Conservation (phyloP, 2,113 vertebrate species). For the Nanger granti region DNA sequence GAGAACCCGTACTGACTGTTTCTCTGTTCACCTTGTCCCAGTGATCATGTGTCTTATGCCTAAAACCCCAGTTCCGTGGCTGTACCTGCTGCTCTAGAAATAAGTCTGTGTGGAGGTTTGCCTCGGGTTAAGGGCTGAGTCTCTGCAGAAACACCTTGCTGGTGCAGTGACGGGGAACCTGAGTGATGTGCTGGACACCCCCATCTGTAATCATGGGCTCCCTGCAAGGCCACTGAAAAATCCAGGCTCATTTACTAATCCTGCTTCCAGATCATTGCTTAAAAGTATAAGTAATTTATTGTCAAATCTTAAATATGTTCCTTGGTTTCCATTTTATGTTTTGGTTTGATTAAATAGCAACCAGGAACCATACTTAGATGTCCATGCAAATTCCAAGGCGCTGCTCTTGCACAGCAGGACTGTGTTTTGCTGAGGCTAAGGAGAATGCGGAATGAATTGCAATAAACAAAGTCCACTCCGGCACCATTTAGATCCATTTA, state of each 20-base stretch:
- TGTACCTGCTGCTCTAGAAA: background rate
- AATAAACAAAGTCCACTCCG: background rate
- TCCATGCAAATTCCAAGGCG: background rate
- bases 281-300: background rate
- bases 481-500: background rate
- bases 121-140: background rate
- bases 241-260: background rate
- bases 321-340: background rate
- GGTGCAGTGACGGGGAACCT: rapidly evolving
- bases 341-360: background rate
- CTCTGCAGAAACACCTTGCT: background rate
- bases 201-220: background rate
- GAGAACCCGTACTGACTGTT: background rate
- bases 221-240: background rate
- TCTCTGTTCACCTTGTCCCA: background rate
- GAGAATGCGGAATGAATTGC: background rate
- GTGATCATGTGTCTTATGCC: background rate
- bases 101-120: background rate
- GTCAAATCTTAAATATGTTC: background rate
- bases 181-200: background rate
- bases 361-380: background rate
- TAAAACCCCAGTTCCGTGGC: background rate
- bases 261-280: background rate
- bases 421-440: background rate
- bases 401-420: background rate